Conservation (phyloP, 1,140 invertebrate genomes). For the Hormaphis cornu region DNA sequence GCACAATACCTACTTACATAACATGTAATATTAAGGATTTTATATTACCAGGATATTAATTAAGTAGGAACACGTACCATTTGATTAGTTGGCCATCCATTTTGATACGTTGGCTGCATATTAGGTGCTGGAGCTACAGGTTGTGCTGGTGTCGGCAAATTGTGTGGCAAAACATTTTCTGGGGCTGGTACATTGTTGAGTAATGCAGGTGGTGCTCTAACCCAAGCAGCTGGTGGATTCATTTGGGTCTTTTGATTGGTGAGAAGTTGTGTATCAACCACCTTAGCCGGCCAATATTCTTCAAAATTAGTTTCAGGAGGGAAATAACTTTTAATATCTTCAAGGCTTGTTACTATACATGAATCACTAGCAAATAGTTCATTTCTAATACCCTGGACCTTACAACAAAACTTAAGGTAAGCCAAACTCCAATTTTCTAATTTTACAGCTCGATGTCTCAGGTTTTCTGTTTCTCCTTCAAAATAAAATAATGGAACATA, state of each 20-base stretch:
- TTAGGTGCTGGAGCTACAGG: not conserved
- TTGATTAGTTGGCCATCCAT: conserved; percentile 12
- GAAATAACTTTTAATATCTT: conserved; percentile 83
- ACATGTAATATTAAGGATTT: too few relatives aligned
- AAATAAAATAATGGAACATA: conserved; percentile 91
- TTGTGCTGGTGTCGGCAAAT: not conserved
- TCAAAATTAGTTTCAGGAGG: conserved; percentile 78
- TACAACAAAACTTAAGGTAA: conserved; percentile 88
- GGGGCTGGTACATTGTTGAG: conserved; percentile 19
- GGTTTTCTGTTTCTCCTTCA: conserved; percentile 81
- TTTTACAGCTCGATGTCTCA: conserved; percentile 73
- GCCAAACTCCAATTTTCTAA: conserved; percentile 83
- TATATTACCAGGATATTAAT: not conserved
- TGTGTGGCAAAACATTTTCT: conserved; percentile 3
- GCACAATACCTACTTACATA: too few relatives aligned
- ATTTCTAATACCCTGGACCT: conserved; percentile 83
- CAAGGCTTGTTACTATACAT: conserved; percentile 76
- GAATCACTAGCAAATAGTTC: conserved; percentile 82
- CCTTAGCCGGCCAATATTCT: conserved; percentile 82
- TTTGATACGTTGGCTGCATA: not conserved
- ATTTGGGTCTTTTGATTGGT: conserved; percentile 43
- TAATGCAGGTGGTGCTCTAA: conserved; percentile 35
- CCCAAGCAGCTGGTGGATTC: conserved; percentile 32
- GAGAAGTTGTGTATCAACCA: conserved; percentile 63
- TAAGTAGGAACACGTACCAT: not conserved